Percentiles rank a stretch among this genome's conserved stretches.
phyloP scores from a whole-genome alignment of 2,888 invertebrate genomes.

The Leucozona laternaria region DNA sequence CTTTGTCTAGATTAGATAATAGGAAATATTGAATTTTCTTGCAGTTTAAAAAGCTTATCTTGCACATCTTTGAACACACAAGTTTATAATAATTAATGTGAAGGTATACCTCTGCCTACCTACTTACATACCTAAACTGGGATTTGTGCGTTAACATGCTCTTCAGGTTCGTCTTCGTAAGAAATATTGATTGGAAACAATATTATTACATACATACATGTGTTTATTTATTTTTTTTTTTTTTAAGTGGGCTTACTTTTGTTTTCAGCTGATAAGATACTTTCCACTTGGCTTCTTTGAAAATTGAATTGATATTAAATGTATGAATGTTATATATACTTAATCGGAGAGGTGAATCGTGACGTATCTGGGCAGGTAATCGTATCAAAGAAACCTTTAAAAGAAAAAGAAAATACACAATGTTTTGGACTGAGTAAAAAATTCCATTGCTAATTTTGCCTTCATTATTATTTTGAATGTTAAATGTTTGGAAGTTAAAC shows the following conservation, averaged over 20 bases:
- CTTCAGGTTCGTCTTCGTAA: neutral
- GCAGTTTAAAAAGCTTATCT: slow-evolving; percentile 31
- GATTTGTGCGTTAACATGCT: slow-evolving; percentile 19
- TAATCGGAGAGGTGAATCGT: neutral
- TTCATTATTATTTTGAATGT: neutral
- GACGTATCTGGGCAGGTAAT: neutral
- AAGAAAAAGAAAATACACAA: neutral
- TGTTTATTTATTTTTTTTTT: neutral
- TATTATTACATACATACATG: too few species aligned
- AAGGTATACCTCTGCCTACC: neutral
- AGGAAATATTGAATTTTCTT: slow-evolving; percentile 39
- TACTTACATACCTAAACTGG: neutral
- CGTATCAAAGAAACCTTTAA: neutral
- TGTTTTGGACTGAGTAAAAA: neutral
- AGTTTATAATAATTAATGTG: slow-evolving; percentile 40
- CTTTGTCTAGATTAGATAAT: slow-evolving; percentile 57
- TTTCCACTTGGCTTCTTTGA: neutral
- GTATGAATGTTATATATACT: too few species aligned
- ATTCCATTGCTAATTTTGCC: slow-evolving; percentile 19
- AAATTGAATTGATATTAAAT: neutral
- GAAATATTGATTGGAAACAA: neutral
- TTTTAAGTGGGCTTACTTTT: neutral
- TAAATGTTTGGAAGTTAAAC: neutral
- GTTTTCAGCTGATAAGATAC: slow-evolving; percentile 20
- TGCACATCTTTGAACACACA: neutral